Evolutionary conservation across 2,888 invertebrate species (phyloP).

Genomic region (Agrotis segetum): DNA sequence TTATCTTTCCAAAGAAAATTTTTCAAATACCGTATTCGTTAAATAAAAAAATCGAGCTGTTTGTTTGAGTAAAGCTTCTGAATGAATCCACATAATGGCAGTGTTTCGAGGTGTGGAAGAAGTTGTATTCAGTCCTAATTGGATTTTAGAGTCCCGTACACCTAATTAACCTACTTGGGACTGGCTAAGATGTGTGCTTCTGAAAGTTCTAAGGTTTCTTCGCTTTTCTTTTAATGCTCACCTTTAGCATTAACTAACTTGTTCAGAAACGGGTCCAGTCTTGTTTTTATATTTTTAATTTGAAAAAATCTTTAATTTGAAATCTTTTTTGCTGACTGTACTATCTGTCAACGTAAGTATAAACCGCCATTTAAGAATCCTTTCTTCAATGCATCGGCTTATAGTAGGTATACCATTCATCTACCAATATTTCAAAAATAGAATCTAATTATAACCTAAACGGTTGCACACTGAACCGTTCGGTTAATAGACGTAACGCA

Average conservation of each 20-base stretch:
- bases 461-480: slow-evolving; percentile 19
- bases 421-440: neutral
- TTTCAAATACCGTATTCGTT: too few relatives aligned
- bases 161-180: slow-evolving; percentile 51
- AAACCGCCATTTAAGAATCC: too few relatives aligned
- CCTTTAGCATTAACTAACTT: neutral
- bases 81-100: neutral
- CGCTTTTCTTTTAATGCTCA: slow-evolving; percentile 11
- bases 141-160: slow-evolving; percentile 54
- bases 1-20: too few relatives aligned
- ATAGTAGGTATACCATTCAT: too few relatives aligned
- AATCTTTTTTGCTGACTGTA: too few relatives aligned
- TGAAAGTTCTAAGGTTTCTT: slow-evolving; percentile 35
- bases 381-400: too few relatives aligned
- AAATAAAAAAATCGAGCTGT: too few relatives aligned
- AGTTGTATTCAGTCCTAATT: slow-evolving; percentile 49
- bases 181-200: slow-evolving; percentile 16
- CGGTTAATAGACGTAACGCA: slow-evolving; percentile 12
- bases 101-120: slow-evolving; percentile 34
- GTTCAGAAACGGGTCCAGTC: too few relatives aligned
- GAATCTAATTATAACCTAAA: slow-evolving; percentile 9
- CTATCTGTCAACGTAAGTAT: too few relatives aligned
- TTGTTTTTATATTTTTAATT: too few relatives aligned
- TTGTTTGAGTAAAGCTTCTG: slow-evolving; percentile 22
- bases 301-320: too few relatives aligned